Base-by-base conservation (phyloP, 2,888 invertebrate species). In the Tinea pellionella region DNA sequence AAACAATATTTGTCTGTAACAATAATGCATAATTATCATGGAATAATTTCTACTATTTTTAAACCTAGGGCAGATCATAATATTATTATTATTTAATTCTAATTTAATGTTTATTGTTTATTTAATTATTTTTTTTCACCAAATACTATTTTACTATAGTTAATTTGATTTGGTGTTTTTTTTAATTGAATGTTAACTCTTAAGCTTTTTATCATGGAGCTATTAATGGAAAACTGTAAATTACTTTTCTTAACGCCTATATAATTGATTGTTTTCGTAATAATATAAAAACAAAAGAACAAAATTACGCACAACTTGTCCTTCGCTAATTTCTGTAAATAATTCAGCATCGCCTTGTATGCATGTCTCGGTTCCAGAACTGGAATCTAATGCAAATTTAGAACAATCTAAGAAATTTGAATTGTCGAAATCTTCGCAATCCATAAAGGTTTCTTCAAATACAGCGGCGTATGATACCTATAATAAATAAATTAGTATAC, bases 1-100 rank as follows among this genome's bases (percentile, higher is more conserved):
- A 68, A 71, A 59, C 61, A 29, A 32, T 51, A 57, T 61, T 58
- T 65, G 69, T 69, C 63, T 63, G 16, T 18, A 7, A 24, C 24
- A 3, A 3, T 24, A 24, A 24, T 24, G 24, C 24, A 6, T 2
- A 41, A 61, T 24, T 2, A 2, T 24, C 3, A 3, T 24, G 24
- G 3, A 2, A 60, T 53, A 6, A 53, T 53, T 15, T 53, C 3
- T 29, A 59, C 32, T 24, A 64, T 55, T 24, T n/a, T n/a, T n/a
- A n/a, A n/a, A n/a, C n/a, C n/a, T n/a, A n/a, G n/a, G n/a, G n/a
- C n/a, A n/a, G n/a, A n/a, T n/a, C n/a, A n/a, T n/a, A n/a, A n/a
- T n/a, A n/a, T n/a, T n/a, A n/a, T n/a, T n/a, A n/a, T n/a, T n/a
- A n/a, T n/a, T n/a, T n/a, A n/a, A n/a, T n/a, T n/a, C n/a, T n/a